Evolutionary conservation across 2,797 vertebrate genomes (phyloP).

Genomic region (Enteromius radiatus): DNA sequence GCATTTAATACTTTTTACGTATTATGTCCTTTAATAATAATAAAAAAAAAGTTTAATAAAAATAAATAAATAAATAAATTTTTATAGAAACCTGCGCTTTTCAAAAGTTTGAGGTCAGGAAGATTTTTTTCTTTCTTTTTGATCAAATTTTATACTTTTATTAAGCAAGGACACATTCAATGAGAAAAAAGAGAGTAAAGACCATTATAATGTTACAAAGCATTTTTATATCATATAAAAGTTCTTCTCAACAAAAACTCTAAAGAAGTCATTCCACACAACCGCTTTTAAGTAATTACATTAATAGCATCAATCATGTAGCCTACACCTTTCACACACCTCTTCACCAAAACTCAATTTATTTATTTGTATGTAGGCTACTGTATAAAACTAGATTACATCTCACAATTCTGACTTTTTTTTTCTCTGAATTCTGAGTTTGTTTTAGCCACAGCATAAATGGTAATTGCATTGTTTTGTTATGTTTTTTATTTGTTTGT

Average conservation of each 20-base stretch:
- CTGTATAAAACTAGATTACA: not conserved
- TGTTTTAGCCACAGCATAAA: not conserved
- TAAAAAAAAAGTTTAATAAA: too few species aligned
- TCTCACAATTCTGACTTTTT: not conserved
- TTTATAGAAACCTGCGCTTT: not conserved
- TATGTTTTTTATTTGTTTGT: not conserved
- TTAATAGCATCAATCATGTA: not conserved
- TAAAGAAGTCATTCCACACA: not conserved
- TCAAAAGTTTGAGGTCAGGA: not conserved
- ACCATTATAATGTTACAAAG: constrained; percentile 1
- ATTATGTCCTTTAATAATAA: too few species aligned
- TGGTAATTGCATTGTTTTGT: not conserved
- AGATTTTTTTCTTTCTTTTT: not conserved
- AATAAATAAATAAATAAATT: too few species aligned
- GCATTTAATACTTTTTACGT: not conserved
- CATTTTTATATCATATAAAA: not conserved
- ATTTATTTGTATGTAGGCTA: not conserved
- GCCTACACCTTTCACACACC: not conserved
- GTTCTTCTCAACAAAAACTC: not conserved
- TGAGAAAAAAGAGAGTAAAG: not conserved
- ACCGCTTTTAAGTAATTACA: not conserved
- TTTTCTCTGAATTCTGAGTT: not conserved
- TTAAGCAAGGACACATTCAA: not conserved
- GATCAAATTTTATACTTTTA: not conserved
- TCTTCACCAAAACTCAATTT: not conserved